Conservation (phyloP, 2,888 invertebrate species). For the Clivina fossor region DNA sequence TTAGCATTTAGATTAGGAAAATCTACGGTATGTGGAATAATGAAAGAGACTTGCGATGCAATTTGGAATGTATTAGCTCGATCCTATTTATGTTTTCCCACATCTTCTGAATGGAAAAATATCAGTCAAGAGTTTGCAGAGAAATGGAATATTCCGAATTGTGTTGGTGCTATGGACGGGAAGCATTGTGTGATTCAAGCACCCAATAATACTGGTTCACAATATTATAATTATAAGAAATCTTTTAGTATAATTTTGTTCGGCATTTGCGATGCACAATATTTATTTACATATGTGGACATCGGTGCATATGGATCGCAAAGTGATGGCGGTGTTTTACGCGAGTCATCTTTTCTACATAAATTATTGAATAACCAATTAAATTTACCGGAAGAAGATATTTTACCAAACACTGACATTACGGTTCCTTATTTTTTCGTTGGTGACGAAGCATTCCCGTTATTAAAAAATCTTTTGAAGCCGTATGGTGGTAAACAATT, state of each 20-base stretch:
- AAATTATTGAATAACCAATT: conserved; percentile 8
- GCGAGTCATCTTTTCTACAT: conserved; percentile 14
- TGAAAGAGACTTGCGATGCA: conserved; percentile 15
- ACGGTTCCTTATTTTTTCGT: conserved; percentile 3
- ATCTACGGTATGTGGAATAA: conserved; percentile 20
- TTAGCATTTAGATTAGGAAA: conserved; percentile 24
- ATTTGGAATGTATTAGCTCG: conserved; percentile 20
- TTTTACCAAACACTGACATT: background rate
- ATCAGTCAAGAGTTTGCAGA: conserved; percentile 36
- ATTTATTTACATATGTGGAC: conserved; percentile 40
- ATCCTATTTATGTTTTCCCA: conserved; percentile 21
- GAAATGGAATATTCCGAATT: conserved; percentile 40
- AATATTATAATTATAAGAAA: conserved; percentile 41
- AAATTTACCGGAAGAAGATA: conserved; percentile 17
- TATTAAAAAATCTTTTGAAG: background rate
- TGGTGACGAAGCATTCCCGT: conserved; percentile 11
- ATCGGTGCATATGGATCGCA: conserved; percentile 42
- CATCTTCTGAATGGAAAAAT: conserved; percentile 36
- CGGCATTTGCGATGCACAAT: conserved; percentile 41
- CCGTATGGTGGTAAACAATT: conserved; percentile 8
- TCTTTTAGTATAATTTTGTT: conserved; percentile 41
- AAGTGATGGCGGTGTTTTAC: conserved; percentile 41
- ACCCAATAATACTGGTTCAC: conserved; percentile 39
- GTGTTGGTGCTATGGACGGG: conserved; percentile 40
- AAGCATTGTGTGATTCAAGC: conserved; percentile 40